Evolutionary conservation across 2,797 vertebrate genomes (phyloP).

Genomic region (Hylomyscus alleni): DNA sequence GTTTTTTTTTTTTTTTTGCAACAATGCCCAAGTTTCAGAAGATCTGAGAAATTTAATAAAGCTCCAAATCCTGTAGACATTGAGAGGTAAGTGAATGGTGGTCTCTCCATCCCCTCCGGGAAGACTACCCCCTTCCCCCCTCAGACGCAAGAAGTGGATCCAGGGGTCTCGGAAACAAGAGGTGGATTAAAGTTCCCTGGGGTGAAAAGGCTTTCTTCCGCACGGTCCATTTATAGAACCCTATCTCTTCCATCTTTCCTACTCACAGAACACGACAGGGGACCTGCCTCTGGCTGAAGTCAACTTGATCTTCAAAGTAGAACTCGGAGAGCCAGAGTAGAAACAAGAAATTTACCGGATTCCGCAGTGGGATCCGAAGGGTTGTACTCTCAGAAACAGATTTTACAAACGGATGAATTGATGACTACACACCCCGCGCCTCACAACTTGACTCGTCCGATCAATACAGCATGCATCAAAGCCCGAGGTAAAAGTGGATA

Average conservation of each 20-base stretch:
- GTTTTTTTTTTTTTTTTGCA: too few species aligned
- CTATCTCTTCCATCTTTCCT: not conserved
- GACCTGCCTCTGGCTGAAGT: slow-evolving; percentile 5
- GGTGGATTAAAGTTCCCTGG: not conserved
- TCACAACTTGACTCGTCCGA: slow-evolving; percentile 64
- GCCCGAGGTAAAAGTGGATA: slow-evolving; percentile 70
- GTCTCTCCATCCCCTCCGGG: not conserved
- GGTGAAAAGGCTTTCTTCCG: not conserved
- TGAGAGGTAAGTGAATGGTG: not conserved
- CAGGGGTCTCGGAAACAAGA: not conserved
- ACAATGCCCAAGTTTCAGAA: not conserved
- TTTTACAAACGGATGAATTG: slow-evolving; percentile 59
- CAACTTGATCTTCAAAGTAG: slow-evolving; percentile 56
- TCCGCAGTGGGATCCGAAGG: slow-evolving; percentile 42
- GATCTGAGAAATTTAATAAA: not conserved
- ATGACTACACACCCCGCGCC: slow-evolving; percentile 25
- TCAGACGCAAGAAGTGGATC: not conserved
- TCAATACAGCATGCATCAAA: slow-evolving; percentile 70
- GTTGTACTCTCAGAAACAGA: slow-evolving; percentile 58
- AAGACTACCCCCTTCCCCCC: not conserved
- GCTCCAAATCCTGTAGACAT: not conserved
- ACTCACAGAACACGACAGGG: not conserved
- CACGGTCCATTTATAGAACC: not conserved
- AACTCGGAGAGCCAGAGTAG: not conserved
- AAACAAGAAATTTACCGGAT: slow-evolving; percentile 41